Percentiles rank a stretch among this genome's conserved stretches.
Conservation (phyloP, 1,140 invertebrate genomes). For the Nymphalis io region DNA sequence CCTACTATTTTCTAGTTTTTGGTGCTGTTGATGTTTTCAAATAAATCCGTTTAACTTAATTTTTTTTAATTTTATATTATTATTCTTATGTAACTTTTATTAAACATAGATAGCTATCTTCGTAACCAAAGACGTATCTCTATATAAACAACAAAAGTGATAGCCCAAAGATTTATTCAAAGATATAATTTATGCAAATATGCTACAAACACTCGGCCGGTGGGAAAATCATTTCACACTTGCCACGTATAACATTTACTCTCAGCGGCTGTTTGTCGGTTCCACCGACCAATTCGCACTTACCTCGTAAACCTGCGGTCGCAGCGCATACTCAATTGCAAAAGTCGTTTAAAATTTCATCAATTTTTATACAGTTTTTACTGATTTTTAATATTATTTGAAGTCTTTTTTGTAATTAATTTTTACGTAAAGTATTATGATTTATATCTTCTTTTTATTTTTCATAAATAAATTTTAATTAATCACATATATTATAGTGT, state of each 20-base stretch:
- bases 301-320: constrained; percentile 62
- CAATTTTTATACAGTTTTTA: background rate
- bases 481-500: too few relatives aligned
- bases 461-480: too few relatives aligned
- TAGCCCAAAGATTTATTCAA: constrained; percentile 24
- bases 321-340: constrained; percentile 20
- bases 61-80: too few relatives aligned
- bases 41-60: too few relatives aligned
- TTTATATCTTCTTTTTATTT: too few relatives aligned
- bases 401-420: too few relatives aligned
- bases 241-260: constrained; percentile 26
- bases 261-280: constrained; percentile 39
- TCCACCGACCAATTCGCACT: constrained; percentile 58
- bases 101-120: background rate
- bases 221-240: constrained; percentile 36
- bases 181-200: constrained; percentile 29
- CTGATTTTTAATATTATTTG: background rate
- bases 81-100: too few relatives aligned
- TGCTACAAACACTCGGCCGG: constrained; percentile 23
- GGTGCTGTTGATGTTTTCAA: too few relatives aligned
- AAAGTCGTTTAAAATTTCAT: constrained; percentile 8
- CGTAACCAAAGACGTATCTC: background rate
- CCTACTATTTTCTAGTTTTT: too few relatives aligned
- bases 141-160: background rate
- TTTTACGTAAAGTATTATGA: too few relatives aligned